Conservation (phyloP, 2,113 vertebrate species). For the Xenus cinereus region DNA sequence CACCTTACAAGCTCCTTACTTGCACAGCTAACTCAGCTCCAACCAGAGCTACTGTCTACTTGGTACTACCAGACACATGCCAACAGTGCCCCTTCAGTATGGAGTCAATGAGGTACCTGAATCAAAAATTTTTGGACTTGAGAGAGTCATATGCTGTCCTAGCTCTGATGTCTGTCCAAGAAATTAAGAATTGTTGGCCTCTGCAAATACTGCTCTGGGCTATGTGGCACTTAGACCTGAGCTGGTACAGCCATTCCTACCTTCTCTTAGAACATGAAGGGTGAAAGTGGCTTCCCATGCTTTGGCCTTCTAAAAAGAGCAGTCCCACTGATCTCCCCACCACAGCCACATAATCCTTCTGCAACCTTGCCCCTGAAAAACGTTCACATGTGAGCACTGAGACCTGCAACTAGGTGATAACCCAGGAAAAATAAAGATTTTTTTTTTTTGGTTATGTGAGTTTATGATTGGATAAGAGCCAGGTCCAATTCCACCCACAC, state of each 20-base stretch:
- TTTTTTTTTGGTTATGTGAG: neutral
- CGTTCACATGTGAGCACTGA: neutral
- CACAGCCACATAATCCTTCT: neutral
- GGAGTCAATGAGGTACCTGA: neutral
- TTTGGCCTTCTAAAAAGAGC: neutral
- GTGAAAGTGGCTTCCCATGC: neutral
- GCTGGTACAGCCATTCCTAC: neutral
- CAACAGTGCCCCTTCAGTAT: neutral
- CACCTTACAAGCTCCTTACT: neutral
- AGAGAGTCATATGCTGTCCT: neutral
- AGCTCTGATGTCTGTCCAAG: neutral
- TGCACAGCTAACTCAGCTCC: neutral
- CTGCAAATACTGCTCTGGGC: neutral
- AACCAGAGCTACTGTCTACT: neutral
- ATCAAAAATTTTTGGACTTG: neutral
- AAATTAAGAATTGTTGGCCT: neutral
- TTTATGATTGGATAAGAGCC: neutral
- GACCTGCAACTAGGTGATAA: neutral
- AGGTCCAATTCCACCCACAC: neutral
- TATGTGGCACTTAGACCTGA: neutral
- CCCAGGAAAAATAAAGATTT: neutral
- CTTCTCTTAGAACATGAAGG: neutral
- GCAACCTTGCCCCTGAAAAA: neutral
- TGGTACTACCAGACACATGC: rapidly evolving
- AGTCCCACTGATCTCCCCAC: too few relatives aligned